A percentile compares a stretch with the other conserved stretches of the same genome.
phyloP scores from a whole-genome alignment of 2,888 invertebrate species.

The Laspeyria flexula region DNA sequence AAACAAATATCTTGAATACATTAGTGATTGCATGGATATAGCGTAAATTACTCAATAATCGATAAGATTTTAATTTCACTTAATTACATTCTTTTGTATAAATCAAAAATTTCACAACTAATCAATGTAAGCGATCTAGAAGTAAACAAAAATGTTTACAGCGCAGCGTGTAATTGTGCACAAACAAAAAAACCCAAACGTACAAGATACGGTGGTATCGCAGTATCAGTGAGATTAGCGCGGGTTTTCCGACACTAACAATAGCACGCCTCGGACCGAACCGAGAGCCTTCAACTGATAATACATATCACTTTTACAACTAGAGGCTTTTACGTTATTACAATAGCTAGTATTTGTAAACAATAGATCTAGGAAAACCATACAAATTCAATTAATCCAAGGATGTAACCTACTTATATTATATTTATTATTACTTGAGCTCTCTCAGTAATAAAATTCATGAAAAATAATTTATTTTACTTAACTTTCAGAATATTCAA shows the following conservation, averaged over 20 bases:
- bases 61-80: no score
- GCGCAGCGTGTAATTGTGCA: conserved; percentile 5
- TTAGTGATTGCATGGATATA: no score
- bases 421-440: no score
- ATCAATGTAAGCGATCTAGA: neutral
- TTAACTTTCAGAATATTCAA: no score
- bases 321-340: neutral
- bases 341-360: neutral
- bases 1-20: no score
- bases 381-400: neutral
- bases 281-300: conserved; percentile 3
- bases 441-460: no score
- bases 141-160: neutral
- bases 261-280: conserved; percentile 12
- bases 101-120: no score
- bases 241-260: conserved; percentile 40
- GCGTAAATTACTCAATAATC: no score
- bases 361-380: neutral
- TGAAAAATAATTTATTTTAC: no score
- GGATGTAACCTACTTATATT: neutral
- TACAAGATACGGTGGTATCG: conserved; percentile 50
- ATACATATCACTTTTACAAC: neutral
- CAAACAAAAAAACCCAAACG: conserved; percentile 56
- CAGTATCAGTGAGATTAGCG: conserved; percentile 61
- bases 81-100: no score